Percentiles rank a stretch among this genome's conserved stretches.
phyloP scores from a whole-genome alignment of 1,140 invertebrate genomes.

The Platyscapa corneri region DNA sequence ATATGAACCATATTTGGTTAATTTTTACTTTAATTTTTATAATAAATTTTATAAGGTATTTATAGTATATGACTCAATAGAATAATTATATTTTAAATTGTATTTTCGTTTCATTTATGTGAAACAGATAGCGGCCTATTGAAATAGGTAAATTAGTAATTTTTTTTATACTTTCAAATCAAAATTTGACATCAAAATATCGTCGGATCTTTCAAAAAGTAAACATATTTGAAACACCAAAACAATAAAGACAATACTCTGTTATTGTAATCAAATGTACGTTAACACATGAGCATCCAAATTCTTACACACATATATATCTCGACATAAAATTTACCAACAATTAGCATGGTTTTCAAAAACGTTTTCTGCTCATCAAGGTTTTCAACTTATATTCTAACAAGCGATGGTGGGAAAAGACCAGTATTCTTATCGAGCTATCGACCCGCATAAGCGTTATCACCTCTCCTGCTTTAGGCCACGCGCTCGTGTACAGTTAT shows the following conservation, averaged over 20 bases:
- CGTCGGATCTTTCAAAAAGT: background rate
- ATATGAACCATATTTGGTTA: background rate
- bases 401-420: background rate
- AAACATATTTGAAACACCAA: background rate
- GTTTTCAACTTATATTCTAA: background rate
- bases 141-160: background rate
- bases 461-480: background rate
- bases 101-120: no score
- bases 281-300: no score
- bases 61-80: no score
- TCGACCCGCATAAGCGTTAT: slow-evolving; percentile 28
- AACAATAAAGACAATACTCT: background rate
- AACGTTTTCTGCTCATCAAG: background rate
- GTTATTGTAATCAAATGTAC: no score
- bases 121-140: no score
- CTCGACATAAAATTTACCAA: background rate
- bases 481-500: background rate
- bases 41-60: no score
- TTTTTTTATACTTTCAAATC: background rate
- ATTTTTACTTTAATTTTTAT: background rate
- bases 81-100: no score
- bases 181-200: background rate
- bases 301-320: no score
- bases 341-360: background rate
- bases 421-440: background rate